Conservation (phyloP, 2,888 invertebrate species). For the Dasypolia templi region DNA sequence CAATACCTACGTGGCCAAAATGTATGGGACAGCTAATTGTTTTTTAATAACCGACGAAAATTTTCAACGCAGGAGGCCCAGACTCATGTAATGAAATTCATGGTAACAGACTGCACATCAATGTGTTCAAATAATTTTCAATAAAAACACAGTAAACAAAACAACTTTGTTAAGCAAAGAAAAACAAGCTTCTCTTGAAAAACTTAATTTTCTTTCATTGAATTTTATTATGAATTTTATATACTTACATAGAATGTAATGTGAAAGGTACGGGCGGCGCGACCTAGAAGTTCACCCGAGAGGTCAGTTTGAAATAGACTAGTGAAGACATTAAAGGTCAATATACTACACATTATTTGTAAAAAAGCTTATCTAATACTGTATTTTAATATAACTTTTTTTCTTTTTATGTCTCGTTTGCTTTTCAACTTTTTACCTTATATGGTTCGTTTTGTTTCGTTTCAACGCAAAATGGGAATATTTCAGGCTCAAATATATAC, state of each 20-base stretch:
- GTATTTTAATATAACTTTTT: neutral
- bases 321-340: slow-evolving; percentile 24
- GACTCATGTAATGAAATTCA: too few species aligned
- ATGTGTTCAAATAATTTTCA: too few species aligned
- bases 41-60: too few species aligned
- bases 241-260: slow-evolving; percentile 4
- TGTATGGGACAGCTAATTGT: too few species aligned
- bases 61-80: too few species aligned
- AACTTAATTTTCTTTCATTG: slow-evolving; percentile 8
- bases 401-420: neutral
- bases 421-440: too few species aligned
- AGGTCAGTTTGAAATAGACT: slow-evolving; percentile 51
- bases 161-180: neutral
- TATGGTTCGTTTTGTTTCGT: too few species aligned
- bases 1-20: too few species aligned
- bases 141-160: neutral
- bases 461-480: neutral
- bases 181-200: slow-evolving; percentile 2
- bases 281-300: slow-evolving; percentile 31
- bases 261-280: slow-evolving; percentile 7
- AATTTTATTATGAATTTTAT: neutral
- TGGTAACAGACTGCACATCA: too few species aligned
- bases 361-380: slow-evolving; percentile 14
- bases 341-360: slow-evolving; percentile 17
- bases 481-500: neutral